Evolutionary conservation across 2,888 invertebrate species (phyloP).

Genomic region (Phortica okadai): DNA sequence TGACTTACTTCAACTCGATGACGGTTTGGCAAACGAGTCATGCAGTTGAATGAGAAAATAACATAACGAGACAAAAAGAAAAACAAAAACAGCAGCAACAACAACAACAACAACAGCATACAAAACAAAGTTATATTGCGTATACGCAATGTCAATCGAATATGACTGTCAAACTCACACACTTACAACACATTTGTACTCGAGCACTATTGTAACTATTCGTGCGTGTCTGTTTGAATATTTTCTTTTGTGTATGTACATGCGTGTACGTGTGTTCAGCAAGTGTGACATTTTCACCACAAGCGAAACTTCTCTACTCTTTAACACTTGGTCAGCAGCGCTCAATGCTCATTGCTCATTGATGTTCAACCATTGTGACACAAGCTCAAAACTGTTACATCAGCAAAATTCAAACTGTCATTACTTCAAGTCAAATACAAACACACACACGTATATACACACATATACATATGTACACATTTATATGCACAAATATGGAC

Average conservation of each 20-base stretch:
- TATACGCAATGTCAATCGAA: constrained; percentile 23
- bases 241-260: not conserved
- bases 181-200: not conserved
- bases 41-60: not conserved
- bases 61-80: not conserved
- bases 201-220: constrained; percentile 10
- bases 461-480: not conserved
- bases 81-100: not conserved
- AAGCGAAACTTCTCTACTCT: constrained; percentile 60
- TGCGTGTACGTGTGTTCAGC: constrained; percentile 18
- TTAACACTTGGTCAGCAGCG: not conserved
- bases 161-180: constrained; percentile 10
- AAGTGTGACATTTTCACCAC: constrained; percentile 64
- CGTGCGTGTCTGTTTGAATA: constrained; percentile 41
- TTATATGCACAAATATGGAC: not conserved
- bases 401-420: constrained; percentile 28
- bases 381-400: constrained; percentile 24
- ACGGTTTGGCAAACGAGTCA: not conserved
- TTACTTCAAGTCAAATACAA: constrained; percentile 9
- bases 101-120: not conserved
- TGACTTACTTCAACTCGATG: not conserved
- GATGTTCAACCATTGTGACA: not conserved
- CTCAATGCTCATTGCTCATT: not conserved
- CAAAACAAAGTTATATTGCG: constrained; percentile 9
- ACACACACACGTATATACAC: not conserved